These are phyloP conservation scores for Baryphthengus martii DNA, from an alignment of 2,113 vertebrate species.

Conservation along the genomic window DNA sequence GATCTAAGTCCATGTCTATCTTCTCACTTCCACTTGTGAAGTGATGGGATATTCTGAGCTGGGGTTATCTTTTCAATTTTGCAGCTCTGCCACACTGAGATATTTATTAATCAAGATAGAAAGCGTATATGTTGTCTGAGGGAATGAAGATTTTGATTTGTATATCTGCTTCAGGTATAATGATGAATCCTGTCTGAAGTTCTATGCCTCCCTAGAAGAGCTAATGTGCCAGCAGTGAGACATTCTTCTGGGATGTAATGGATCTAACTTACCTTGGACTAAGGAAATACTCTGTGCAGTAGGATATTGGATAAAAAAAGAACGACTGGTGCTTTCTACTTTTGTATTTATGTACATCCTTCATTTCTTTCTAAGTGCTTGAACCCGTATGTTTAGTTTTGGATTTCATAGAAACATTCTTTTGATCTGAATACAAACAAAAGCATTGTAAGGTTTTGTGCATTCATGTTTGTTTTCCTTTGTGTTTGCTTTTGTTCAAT, in stretches of 20 bases:
- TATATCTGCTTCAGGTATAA: neutral
- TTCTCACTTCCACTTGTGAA: neutral
- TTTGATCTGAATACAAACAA: neutral
- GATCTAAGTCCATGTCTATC: neutral
- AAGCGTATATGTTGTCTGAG: neutral
- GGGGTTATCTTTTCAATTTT: neutral
- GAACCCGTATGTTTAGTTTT: neutral
- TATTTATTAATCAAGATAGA: neutral
- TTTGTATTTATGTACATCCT: neutral
- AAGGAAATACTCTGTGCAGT: neutral
- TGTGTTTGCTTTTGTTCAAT: neutral
- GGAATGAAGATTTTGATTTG: neutral
- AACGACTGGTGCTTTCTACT: rapidly evolving
- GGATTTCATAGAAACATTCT: neutral
- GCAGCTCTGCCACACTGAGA: neutral
- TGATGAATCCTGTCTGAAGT: neutral
- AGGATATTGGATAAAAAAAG: neutral
- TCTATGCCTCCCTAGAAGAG: neutral
- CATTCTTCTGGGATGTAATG: neutral
- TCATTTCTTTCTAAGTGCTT: neutral
- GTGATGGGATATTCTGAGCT: neutral
- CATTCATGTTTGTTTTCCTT: neutral
- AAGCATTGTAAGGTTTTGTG: neutral
- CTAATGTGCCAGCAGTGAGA: neutral
- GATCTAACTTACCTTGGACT: neutral